Conservation (phyloP, 1,140 invertebrate genomes). For the Calycopis cecrops region DNA sequence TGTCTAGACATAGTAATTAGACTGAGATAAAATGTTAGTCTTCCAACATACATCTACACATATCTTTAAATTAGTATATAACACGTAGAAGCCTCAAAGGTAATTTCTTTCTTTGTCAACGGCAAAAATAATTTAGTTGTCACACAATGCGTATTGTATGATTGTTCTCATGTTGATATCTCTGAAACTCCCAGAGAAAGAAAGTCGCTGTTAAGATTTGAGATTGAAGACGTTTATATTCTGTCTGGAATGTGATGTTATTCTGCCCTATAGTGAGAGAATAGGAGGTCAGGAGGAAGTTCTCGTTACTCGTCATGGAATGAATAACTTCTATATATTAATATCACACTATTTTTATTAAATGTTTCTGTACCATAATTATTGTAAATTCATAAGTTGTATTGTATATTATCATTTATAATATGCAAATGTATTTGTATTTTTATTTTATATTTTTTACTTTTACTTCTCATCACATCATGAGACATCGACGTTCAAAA, state of each 20-base stretch:
- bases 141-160: conserved; percentile 29
- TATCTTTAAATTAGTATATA: background rate
- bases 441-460: too few species aligned
- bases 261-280: too few species aligned
- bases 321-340: too few species aligned
- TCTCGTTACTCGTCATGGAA: too few species aligned
- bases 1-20: background rate
- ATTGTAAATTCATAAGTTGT: too few species aligned
- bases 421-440: too few species aligned
- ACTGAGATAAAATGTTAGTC: background rate
- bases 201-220: conserved; percentile 24
- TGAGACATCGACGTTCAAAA: too few species aligned
- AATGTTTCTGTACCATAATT: too few species aligned
- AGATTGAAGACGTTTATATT: conserved; percentile 12
- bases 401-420: too few species aligned
- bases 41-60: background rate
- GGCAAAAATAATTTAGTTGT: conserved; percentile 12
- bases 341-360: too few species aligned
- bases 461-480: too few species aligned
- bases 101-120: conserved; percentile 2
- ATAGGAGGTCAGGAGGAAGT: too few species aligned
- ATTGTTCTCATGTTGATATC: conserved; percentile 24
- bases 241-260: background rate
- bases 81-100: background rate
- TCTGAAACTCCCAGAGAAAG: conserved; percentile 25